phyloP scores from a whole-genome alignment of 2,797 vertebrate genomes.

The Lagodon rhomboides region DNA sequence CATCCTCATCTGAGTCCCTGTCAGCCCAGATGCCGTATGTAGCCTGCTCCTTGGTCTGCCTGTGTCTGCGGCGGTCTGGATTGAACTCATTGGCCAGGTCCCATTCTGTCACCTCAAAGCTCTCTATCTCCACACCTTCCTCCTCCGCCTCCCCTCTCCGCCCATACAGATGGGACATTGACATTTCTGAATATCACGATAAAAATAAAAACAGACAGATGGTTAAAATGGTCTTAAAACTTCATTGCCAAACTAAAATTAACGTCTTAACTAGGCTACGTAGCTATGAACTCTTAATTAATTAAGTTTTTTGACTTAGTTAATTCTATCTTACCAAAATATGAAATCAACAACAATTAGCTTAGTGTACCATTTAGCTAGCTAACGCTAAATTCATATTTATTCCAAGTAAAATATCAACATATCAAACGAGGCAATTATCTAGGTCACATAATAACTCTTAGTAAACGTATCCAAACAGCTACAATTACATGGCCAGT shows the following conservation, averaged over 20 bases:
- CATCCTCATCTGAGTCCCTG: slow-evolving; percentile 94
- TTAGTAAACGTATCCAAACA: background rate
- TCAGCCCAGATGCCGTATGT: slow-evolving; percentile 98
- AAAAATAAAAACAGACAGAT: background rate
- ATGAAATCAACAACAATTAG: background rate
- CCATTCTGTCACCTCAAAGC: slow-evolving; percentile 97
- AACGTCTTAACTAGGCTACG: no score
- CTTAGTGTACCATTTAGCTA: background rate
- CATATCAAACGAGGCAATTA: background rate
- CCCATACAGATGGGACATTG: slow-evolving; percentile 95
- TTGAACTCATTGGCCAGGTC: slow-evolving; percentile 98
- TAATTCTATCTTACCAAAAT: no score
- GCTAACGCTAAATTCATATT: no score
- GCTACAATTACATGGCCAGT: background rate
- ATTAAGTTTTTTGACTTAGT: no score
- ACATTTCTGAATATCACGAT: slow-evolving; percentile 84
- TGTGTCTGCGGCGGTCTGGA: slow-evolving; percentile 93
- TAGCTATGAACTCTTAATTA: background rate
- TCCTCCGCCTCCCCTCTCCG: slow-evolving; percentile 87
- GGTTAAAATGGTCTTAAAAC: background rate
- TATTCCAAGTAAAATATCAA: background rate
- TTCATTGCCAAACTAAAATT: rapidly evolving
- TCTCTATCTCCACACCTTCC: slow-evolving; percentile 95
- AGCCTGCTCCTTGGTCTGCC: slow-evolving; percentile 95
- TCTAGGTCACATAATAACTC: background rate